These are phyloP conservation scores for Metacarcinus magister DNA, from an alignment of 2,888 invertebrate genomes.

Conservation along the genomic window DNA sequence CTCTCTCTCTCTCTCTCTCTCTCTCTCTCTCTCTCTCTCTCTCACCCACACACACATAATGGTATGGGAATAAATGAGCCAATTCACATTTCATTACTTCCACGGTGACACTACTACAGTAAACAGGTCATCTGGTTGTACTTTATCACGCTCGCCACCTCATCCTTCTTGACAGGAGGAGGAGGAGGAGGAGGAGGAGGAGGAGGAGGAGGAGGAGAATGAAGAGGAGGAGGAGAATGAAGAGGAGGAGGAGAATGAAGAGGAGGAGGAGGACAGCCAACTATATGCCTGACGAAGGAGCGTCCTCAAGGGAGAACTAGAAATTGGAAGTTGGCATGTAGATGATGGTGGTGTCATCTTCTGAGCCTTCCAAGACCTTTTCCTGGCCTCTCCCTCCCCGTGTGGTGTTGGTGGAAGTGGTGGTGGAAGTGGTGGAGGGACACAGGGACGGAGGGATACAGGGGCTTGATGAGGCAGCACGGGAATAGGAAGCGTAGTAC, in stretches of 20 bases:
- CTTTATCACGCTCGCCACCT: too few relatives aligned
- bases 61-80: not conserved
- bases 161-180: not conserved
- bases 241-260: not conserved
- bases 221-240: too few relatives aligned
- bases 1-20: slow-evolving; percentile 31
- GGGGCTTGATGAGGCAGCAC: not conserved
- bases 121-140: not conserved
- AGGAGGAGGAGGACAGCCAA: not conserved
- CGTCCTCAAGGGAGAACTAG: not conserved
- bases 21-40: slow-evolving; percentile 38
- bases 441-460: not conserved
- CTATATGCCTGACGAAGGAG: not conserved
- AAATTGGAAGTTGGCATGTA: not conserved
- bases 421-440: not conserved
- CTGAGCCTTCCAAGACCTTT: not conserved
- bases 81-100: not conserved
- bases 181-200: not conserved
- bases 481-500: not conserved
- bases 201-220: not conserved
- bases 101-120: not conserved
- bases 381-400: not conserved
- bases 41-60: not conserved
- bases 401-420: not conserved
- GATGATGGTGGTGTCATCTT: not conserved